Evolutionary conservation across 1,140 invertebrate genomes (phyloP).

Genomic region (Penaeus vannamei): DNA sequence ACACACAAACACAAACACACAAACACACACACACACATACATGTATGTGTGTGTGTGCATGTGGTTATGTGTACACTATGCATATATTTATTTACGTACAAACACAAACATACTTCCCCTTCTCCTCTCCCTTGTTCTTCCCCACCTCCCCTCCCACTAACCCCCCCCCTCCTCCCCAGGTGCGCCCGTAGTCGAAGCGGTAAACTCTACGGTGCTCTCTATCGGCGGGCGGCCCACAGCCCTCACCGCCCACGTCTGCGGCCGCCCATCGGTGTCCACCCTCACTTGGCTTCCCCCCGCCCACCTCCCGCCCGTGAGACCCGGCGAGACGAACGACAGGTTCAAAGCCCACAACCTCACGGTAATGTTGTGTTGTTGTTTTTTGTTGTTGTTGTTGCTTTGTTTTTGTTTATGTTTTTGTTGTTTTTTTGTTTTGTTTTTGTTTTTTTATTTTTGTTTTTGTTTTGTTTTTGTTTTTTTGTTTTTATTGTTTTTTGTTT

Average conservation of each 20-base stretch:
- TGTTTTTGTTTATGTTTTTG: background rate
- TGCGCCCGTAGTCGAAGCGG: constrained; percentile 6
- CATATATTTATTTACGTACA: no score
- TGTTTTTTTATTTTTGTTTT: no score
- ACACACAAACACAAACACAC: background rate
- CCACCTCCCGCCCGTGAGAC: constrained; percentile 37
- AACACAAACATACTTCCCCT: no score
- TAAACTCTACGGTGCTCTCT: constrained; percentile 40
- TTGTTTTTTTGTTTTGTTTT: no score
- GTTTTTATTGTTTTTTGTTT: no score
- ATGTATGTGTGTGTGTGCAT: no score
- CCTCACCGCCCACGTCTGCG: constrained; percentile 38
- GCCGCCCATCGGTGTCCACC: constrained; percentile 25
- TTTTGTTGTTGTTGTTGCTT: no score
- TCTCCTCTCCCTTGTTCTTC: no score
- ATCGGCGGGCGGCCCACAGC: constrained; percentile 36
- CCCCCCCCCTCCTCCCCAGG: background rate
- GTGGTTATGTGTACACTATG: no score
- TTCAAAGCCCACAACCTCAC: constrained; percentile 52
- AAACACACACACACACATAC: background rate
- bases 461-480: no score
- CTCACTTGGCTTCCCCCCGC: constrained; percentile 47
- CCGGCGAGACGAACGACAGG: constrained; percentile 25
- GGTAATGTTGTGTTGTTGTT: background rate
- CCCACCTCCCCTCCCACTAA: background rate